Evolutionary conservation across 2,113 vertebrate genomes (phyloP), one percentile per base, ranked within the genome.

Genomic region (Synodontis membranacea): DNA sequence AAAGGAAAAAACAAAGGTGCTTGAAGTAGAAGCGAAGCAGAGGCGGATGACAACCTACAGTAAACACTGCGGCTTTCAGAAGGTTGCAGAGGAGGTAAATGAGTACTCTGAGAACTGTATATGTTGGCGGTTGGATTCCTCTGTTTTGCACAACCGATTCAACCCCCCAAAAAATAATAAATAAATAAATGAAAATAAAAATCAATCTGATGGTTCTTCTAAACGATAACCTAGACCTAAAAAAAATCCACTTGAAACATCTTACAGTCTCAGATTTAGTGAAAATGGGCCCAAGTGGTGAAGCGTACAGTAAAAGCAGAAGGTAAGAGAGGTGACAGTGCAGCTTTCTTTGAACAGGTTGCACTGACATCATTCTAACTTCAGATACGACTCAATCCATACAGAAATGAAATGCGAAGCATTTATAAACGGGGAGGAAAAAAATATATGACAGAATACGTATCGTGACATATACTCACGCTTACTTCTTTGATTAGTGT

Each of bases 151-250:
- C 72, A 64, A 78, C 87, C 82, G 82, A 90, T 86, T 85, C 87
- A 85, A 83, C 86, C n/a, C n/a, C n/a, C n/a, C 87, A 91, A 90
- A 90, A 87, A 88, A 85, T 85, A 87, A 84, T 56, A 62, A 50
- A 48, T 5, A 48, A 48, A 48, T 23, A 21, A 15, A 74, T 88
- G 70, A 85, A 83, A 81, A 79, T 83, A 66, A 52, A 89, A 83
- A 83, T 86, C 78, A 60, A 78, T 85, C 88, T 84, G 52, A 84
- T 72, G 50, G 89, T 83, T 91, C 91, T 88, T 93, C 91, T 92
- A n/a, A n/a, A n/a, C n/a, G n/a, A n/a, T n/a, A n/a, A n/a, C n/a
- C n/a, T n/a, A n/a, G 93, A 91, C 92, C 92, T 93, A 91, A 94
- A 93, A 92, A 86, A 80, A 80, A 31, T 70, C 88, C 90, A 23